Evolutionary conservation across 2,888 invertebrate genomes (phyloP), one percentile per base, ranked within the genome.

Genomic region (Argynnis bischoffii): DNA sequence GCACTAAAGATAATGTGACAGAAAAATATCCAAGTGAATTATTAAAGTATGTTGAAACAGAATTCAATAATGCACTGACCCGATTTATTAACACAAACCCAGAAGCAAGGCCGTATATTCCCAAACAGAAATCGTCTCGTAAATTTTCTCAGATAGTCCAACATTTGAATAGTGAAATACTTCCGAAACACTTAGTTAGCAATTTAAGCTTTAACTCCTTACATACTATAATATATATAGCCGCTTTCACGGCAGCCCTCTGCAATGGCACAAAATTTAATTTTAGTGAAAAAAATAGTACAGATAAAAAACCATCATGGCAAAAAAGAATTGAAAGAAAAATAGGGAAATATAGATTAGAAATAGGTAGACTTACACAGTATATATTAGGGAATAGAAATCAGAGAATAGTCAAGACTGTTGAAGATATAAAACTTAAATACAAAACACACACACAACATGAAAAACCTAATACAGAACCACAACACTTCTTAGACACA

Each of bases 271-370:
- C 59, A 21, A 67, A 60, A 60, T n/a, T 53, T 4, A 67, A 66
- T 35, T 63, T 48, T 11, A 11, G 46, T n/a, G 70, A 51, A 54
- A 5, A 3, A 5, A 57, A 26, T 13, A 14, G 14, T 14, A 50
- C 46, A 48, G 6, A 6, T 8, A 15, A 64, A 61, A 50, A 55
- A 53, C 69, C 69, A 6, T 14, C 47, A 2, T 73, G 73, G 73
- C 63, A 69, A 64, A 66, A 14, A 35, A 55, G 70, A 26, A 8
- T 69, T 26, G 64, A 71, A 67, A 55, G 64, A 14, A 51, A 55
- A 55, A 55, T 71, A 51, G 41, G 59, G 13, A 60, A 50, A 13
- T 18, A 71, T 6, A 46, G 71, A 57, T 15, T 41, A n/a, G 56
- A 71, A 41, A 73, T 69, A 13, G 70, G 64, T 13, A 47, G 51